Evolutionary conservation across 2,888 invertebrate genomes (phyloP).

Genomic region (Stegana nigrithorax): DNA sequence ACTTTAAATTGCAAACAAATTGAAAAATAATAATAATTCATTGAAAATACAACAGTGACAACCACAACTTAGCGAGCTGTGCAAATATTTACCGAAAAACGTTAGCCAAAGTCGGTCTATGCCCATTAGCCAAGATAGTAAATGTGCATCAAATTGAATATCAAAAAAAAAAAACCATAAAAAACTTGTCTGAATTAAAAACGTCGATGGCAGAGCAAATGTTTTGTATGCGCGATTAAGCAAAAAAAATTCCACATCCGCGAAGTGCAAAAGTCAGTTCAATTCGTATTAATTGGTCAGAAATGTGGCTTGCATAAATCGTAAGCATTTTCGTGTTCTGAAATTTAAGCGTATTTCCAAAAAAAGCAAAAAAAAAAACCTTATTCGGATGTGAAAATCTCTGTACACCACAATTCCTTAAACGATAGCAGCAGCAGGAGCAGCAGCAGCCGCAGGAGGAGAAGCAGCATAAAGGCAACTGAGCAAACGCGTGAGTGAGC

Average conservation of each 20-base stretch:
- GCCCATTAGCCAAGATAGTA: background rate
- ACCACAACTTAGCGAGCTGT: too few species aligned
- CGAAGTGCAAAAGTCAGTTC: background rate
- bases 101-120: too few species aligned
- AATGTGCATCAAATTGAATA: background rate
- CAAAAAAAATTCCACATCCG: slow-evolving; percentile 12
- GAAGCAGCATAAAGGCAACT: slow-evolving; percentile 1
- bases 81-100: too few species aligned
- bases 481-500: background rate
- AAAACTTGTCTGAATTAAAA: slow-evolving; percentile 15
- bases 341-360: slow-evolving; percentile 9
- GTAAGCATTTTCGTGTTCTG: background rate
- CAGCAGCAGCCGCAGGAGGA: slow-evolving; percentile 6
- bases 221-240: too few species aligned
- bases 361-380: slow-evolving; percentile 30
- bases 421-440: slow-evolving; percentile 26
- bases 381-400: slow-evolving; percentile 49
- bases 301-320: too few species aligned
- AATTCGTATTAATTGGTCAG: too few species aligned
- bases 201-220: too few species aligned
- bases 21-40: background rate
- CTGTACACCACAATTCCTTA: slow-evolving; percentile 61
- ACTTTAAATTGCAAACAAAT: slow-evolving; percentile 22
- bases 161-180: background rate
- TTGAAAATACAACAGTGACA: slow-evolving; percentile 18